phyloP scores from a whole-genome alignment of 2,797 vertebrate genomes.

The Myiotriccus ornatus region DNA sequence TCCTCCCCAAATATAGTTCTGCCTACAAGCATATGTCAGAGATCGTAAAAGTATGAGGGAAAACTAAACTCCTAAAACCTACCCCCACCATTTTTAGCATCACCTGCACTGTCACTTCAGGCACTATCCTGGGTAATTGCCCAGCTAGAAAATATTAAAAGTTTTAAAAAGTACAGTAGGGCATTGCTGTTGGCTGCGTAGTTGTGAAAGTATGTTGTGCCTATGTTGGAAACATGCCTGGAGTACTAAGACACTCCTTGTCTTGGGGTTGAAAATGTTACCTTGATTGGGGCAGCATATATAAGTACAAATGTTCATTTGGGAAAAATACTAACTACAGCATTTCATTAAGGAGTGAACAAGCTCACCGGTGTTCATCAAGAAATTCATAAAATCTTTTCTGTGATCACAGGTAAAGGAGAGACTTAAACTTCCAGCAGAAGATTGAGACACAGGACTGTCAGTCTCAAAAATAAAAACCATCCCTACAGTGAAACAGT shows the following conservation, averaged over 20 bases:
- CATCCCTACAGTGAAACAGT: not conserved
- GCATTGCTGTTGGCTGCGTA: not conserved
- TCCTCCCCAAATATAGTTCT: not conserved
- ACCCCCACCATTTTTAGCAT: not conserved
- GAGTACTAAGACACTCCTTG: not conserved
- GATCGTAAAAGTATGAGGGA: not conserved
- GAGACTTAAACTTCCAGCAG: not conserved
- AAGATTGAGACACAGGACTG: not conserved
- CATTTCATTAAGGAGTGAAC: not conserved
- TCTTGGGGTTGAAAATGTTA: not conserved
- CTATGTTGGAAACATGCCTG: not conserved
- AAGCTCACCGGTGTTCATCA: not conserved
- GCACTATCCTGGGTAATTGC: not conserved
- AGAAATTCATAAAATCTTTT: not conserved
- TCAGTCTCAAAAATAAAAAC: not conserved
- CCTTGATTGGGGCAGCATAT: not conserved
- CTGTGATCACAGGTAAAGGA: not conserved
- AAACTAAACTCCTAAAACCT: not conserved
- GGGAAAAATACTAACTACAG: not conserved
- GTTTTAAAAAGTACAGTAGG: not conserved
- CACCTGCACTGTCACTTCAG: not conserved
- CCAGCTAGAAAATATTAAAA: not conserved
- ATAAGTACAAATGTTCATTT: not conserved
- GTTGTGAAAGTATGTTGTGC: not conserved
- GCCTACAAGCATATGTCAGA: not conserved